These are phyloP conservation scores for Sorex araneus DNA, from an alignment of 2,113 vertebrate species.

Conservation along the genomic window DNA sequence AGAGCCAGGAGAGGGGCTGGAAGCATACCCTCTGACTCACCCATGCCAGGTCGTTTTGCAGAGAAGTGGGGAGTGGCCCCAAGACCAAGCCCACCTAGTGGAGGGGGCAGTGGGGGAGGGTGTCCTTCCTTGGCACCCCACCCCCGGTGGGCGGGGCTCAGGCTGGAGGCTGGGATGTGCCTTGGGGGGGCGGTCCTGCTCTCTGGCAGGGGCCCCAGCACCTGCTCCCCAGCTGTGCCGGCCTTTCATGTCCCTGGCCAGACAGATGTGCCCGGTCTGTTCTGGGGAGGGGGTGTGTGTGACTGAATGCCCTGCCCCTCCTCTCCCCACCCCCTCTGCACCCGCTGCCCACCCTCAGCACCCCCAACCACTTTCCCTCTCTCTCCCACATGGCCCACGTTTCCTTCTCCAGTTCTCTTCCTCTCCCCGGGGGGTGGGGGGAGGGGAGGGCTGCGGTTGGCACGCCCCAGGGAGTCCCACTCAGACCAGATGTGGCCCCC, in stretches of 20 bases:
- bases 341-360: constrained; percentile 62
- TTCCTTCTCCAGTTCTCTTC: neutral
- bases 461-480: neutral
- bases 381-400: neutral
- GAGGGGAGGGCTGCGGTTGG: too few species aligned
- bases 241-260: constrained; percentile 16
- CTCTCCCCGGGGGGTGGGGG: too few species aligned
- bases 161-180: neutral
- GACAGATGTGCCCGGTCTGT: constrained; percentile 70
- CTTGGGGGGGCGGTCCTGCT: neutral
- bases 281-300: constrained; percentile 57
- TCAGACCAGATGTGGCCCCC: constrained; percentile 77
- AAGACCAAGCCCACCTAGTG: neutral
- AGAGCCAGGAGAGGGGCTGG: neutral
- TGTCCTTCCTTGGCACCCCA: too few species aligned
- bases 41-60: neutral
- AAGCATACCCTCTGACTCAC: neutral
- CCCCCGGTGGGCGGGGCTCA: too few species aligned
- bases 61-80: neutral
- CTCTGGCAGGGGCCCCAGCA: constrained; percentile 52
- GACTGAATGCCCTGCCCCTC: constrained; percentile 58
- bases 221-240: constrained; percentile 81
- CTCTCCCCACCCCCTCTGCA: constrained; percentile 57
- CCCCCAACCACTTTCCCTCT: constrained; percentile 62
- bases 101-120: neutral